Evolutionary conservation across 1,140 invertebrate genomes (phyloP), one percentile per base, ranked within the genome.

Genomic region (Danaus plexippus): DNA sequence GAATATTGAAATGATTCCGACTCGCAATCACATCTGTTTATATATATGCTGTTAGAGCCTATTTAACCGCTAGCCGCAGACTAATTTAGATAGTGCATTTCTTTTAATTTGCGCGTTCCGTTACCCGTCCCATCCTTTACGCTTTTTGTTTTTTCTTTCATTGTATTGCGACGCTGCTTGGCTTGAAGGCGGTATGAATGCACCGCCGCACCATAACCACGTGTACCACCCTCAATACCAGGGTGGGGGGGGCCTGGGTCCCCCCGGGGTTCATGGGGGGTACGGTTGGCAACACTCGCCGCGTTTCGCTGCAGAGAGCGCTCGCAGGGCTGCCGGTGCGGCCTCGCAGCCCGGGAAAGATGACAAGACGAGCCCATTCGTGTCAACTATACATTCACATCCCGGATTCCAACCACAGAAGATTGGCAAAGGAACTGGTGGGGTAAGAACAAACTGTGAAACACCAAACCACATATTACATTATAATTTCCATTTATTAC

Each of bases 321-420:
- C 73, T 66, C 71, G 85, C 42, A 71, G 84, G 48, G 63, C 79
- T 55, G 78, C 84, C 55, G 78, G 77, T 42, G 78, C 75, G n/a
- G 77, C 79, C 41, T 76, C 73, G 43, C 77, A 88, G 40, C 87
- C 88, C 61, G 85, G 87, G 5, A 90, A 89, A 63, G 89, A 90
- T 70, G 89, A 90, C 67, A 89, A 91, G 77, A 89, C 90, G 61
- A 95, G 91, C 80, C 96, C 97, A 43, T 98, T 98, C 85, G 89
- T 96, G 43, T 91, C 93, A 66, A 94, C 95, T 50, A 90, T 93
- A 55, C 96, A 96, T 91, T 95, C 96, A 13, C 96, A 98, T 88
- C 95, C 96, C 43, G 92, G 93, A 61, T 98, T 98, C 85, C 94
- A 94, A 64, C 97, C 97, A 12, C 96, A 97, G 72, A 98, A 97